phyloP scores from a whole-genome alignment of 1,140 invertebrate genomes.

The Laodelphax striatellus region DNA sequence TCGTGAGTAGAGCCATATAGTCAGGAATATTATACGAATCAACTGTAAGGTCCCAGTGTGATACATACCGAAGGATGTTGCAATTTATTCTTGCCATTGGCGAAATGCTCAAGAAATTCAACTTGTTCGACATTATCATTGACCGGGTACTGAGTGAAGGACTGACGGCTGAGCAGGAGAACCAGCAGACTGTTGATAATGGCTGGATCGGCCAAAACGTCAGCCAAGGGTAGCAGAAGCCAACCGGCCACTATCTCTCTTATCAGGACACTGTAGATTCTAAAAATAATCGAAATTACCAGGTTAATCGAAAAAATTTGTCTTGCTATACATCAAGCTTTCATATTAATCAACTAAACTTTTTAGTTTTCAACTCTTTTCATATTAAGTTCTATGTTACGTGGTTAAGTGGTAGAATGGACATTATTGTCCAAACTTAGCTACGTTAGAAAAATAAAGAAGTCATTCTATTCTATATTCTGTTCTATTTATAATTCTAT shows the following conservation, averaged over 20 bases:
- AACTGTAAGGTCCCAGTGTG: no score
- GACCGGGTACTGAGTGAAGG: conserved; percentile 25
- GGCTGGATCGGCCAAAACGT: conserved; percentile 65
- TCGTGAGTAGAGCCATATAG: no score
- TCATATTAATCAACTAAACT: no score
- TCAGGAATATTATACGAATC: no score
- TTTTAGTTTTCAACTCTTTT: no score
- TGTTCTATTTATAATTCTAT: no score
- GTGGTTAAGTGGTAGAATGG: no score
- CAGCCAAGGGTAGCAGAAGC: conserved; percentile 64
- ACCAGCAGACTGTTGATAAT: conserved; percentile 49
- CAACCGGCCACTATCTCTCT: conserved; percentile 66
- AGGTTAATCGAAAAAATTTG: conserved; percentile 29
- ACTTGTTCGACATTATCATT: conserved; percentile 22
- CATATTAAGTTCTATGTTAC: no score
- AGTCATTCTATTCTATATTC: no score
- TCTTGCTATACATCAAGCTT: no score
- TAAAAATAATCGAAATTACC: conserved; percentile 27
- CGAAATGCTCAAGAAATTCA: conserved; percentile 33
- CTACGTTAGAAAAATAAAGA: no score
- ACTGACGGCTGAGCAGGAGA: conserved; percentile 22
- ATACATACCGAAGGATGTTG: neutral
- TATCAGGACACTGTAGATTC: conserved; percentile 39
- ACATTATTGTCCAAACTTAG: no score
- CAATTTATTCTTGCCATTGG: neutral